Conservation (phyloP, 2,113 vertebrate genomes). For the Ondatra zibethicus region DNA sequence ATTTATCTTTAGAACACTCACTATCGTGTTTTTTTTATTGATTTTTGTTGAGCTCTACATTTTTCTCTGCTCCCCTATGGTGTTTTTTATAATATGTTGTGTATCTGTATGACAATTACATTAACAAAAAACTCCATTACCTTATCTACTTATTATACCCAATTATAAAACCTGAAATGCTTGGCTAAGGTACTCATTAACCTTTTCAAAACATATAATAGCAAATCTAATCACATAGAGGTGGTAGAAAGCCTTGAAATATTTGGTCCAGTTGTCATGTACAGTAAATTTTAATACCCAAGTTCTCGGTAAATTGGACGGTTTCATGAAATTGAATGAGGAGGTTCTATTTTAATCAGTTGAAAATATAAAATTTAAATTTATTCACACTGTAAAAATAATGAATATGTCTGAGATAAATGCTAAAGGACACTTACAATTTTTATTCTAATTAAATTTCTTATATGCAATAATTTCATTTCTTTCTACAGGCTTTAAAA, state of each 20-base stretch:
- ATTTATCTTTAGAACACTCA: slow-evolving; percentile 71
- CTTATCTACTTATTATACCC: slow-evolving; percentile 83
- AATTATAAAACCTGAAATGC: slow-evolving; percentile 82
- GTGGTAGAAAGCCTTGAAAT: slow-evolving; percentile 81
- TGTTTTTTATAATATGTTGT: slow-evolving; percentile 73
- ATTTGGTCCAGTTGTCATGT: slow-evolving; percentile 86
- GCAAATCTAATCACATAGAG: slow-evolving; percentile 84
- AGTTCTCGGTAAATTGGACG: slow-evolving; percentile 83
- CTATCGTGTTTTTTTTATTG: background rate
- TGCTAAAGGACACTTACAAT: slow-evolving; percentile 77
- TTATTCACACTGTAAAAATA: slow-evolving; percentile 80
- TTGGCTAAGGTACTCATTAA: slow-evolving; percentile 86
- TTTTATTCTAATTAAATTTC: slow-evolving; percentile 81
- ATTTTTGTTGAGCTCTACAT: no score
- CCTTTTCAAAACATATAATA: slow-evolving; percentile 85
- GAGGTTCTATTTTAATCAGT: slow-evolving; percentile 82
- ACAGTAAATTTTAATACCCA: slow-evolving; percentile 84
- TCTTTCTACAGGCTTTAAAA: slow-evolving; percentile 75
- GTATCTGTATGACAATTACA: slow-evolving; percentile 80
- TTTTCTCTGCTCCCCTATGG: no score
- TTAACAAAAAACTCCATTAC: slow-evolving; percentile 79
- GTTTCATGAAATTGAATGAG: slow-evolving; percentile 84
- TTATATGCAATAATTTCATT: slow-evolving; percentile 78
- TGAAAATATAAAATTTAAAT: slow-evolving; percentile 78
- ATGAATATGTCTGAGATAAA: slow-evolving; percentile 76